Conservation (phyloP, 2,797 vertebrate genomes). For the Rhynchonycteris naso region DNA sequence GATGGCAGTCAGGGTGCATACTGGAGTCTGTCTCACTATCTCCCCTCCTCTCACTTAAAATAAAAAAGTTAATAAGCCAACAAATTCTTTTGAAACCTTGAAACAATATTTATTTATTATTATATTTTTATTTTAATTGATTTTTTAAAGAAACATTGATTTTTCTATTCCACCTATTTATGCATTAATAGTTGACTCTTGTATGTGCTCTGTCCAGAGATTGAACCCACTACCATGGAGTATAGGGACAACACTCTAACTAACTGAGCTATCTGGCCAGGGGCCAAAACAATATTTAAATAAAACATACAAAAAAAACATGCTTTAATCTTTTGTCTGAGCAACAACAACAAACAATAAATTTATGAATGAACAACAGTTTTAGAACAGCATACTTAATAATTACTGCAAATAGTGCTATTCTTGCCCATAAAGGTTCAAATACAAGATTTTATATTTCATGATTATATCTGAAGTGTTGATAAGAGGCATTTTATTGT, state of each 20-base stretch:
- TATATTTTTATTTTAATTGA: too few relatives aligned
- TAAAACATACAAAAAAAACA: neutral
- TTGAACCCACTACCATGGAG: too few relatives aligned
- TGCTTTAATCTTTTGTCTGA: neutral
- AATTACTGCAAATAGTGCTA: neutral
- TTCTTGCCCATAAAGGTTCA: constrained; percentile 17
- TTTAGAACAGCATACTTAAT: neutral
- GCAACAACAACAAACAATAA: constrained; percentile 33
- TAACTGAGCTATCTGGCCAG: too few relatives aligned
- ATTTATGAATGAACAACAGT: neutral
- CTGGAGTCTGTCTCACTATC: too few relatives aligned
- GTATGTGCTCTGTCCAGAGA: too few relatives aligned
- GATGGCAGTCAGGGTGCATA: too few relatives aligned
- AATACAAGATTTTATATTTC: neutral
- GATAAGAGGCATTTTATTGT: neutral
- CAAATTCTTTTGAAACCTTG: neutral
- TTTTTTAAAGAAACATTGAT: too few relatives aligned
- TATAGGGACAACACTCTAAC: too few relatives aligned
- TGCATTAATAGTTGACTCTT: too few relatives aligned
- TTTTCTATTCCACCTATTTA: too few relatives aligned
- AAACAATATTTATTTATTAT: neutral
- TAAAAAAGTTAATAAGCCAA: neutral
- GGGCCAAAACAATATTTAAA: neutral
- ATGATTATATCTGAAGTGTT: constrained; percentile 15
- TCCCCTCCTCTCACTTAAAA: too few relatives aligned